phyloP scores from a whole-genome alignment of 2,113 vertebrate species.

The Lynx canadensis region DNA sequence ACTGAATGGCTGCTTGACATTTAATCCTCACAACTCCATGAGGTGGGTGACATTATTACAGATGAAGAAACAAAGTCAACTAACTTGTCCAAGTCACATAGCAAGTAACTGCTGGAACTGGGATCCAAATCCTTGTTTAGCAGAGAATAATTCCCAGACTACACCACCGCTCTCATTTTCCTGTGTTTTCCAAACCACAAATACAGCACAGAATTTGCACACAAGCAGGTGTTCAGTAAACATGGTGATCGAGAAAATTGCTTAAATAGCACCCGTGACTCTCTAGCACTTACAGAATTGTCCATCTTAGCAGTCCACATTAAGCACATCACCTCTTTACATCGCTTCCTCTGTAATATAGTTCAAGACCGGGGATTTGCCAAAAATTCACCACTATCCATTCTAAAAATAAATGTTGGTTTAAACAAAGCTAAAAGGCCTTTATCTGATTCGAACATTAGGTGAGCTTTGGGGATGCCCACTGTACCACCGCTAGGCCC shows the following conservation, averaged over 20 bases:
- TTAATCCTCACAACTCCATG: neutral
- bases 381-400: neutral
- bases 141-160: neutral
- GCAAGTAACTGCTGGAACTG: neutral
- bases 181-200: neutral
- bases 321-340: neutral
- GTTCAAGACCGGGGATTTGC: neutral
- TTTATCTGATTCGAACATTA: constrained; percentile 1
- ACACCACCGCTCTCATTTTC: neutral
- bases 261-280: neutral
- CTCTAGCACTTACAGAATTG: neutral
- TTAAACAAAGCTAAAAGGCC: neutral
- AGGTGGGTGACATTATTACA: neutral
- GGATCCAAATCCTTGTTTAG: neutral
- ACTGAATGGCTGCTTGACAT: neutral
- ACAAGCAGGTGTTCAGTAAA: constrained; percentile 49
- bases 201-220: constrained; percentile 8
- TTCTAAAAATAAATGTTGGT: constrained; percentile 28
- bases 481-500: neutral
- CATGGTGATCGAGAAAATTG: neutral
- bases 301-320: neutral
- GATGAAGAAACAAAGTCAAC: constrained; percentile 26
- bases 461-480: neutral
- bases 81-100: neutral
- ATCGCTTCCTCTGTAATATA: neutral